Conservation (phyloP, 92 coral and sea anemone species). For the Zoanthus solanderi region DNA sequence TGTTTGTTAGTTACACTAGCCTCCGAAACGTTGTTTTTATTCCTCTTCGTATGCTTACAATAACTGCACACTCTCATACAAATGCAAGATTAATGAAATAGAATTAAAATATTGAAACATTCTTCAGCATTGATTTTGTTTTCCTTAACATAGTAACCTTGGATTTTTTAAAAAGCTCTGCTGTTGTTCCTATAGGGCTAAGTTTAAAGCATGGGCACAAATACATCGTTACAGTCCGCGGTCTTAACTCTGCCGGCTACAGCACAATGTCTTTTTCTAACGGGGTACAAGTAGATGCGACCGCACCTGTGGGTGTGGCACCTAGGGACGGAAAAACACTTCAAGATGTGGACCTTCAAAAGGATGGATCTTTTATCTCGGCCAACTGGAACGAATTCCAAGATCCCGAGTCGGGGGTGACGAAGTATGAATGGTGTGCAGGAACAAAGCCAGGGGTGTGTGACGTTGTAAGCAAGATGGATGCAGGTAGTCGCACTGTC, state of each 20-base stretch:
- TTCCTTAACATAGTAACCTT: no score
- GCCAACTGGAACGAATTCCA: constrained; percentile 92
- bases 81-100: no score
- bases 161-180: not conserved
- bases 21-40: no score
- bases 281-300: constrained; percentile 83
- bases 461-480: constrained; percentile 79
- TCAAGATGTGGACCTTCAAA: constrained; percentile 77
- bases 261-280: constrained; percentile 70
- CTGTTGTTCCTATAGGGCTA: constrained; percentile 55
- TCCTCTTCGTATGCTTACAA: no score
- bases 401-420: constrained; percentile 83
- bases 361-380: constrained; percentile 72
- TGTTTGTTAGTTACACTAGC: no score
- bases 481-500: constrained; percentile 59
- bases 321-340: constrained; percentile 79
- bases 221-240: constrained; percentile 81
- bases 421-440: constrained; percentile 86
- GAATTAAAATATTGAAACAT: no score
- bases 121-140: no score
- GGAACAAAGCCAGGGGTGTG: constrained; percentile 84
- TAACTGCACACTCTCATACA: no score
- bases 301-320: constrained; percentile 81
- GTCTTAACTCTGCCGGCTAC: constrained; percentile 86
- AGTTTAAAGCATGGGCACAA: constrained; percentile 69